Evolutionary conservation across 2,113 vertebrate genomes (phyloP), one percentile per base, ranked within the genome.

Genomic region (Xenopus laevis): DNA sequence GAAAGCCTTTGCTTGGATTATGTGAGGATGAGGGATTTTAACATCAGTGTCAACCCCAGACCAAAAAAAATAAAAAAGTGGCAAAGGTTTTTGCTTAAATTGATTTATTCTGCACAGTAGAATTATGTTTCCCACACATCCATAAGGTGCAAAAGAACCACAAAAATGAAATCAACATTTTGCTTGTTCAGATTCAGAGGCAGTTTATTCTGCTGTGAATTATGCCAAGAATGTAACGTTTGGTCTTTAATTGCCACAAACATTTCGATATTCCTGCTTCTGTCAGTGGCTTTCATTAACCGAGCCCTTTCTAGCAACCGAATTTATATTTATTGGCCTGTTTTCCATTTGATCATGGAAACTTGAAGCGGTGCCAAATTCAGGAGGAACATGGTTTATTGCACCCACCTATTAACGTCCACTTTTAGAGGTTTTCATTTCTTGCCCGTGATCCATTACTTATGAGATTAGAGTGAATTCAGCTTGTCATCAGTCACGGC

Each of bases 391-490:
- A 62, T 18, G 44, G 20, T 74, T 74, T 74, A 67, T 74, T 61
- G 23, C 27, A 58, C 30, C 47, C 64, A 63, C 30, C 67, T 70
- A 64, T 77, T 64, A 64, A 53, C 59, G 64, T 64, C 33, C 57
- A 46, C 33, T 57, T 50, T 53, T 57, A 55, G 60, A 53, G 40
- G 45, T 68, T 70, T 30, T 46, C 53, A 18, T 57, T 27, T 52
- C 60, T 64, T 70, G 66, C 66, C 74, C 47, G 47, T 27, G 65
- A 64, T 77, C 74, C 74, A 63, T 77, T 70, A 55, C 74, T 77
- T 77, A 77, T 77, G 50, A 70, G 74, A 77, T 77, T 77, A 77
- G 67, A 69, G 66, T 70, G 27, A 55, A 77, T 77, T 77, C 60
- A 70, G 74, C 74, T 62, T 77, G 74, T 77, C 74, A 70, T 68